phyloP scores from a whole-genome alignment of 2,888 invertebrate genomes.

The Dasysyrphus tricinctus region DNA sequence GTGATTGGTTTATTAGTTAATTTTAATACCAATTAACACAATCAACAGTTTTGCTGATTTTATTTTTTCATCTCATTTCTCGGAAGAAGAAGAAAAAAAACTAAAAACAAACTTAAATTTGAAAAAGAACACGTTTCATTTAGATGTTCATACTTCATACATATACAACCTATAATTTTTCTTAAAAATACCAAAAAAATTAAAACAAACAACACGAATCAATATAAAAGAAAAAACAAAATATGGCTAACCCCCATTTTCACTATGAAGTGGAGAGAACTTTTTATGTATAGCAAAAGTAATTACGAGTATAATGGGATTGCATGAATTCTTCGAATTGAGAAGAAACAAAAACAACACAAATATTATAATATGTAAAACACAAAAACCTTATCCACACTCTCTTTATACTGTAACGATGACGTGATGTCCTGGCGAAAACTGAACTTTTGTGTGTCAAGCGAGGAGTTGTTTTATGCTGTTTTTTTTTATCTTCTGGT shows the following conservation, averaged over 20 bases:
- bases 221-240: conserved; percentile 29
- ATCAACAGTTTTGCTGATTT: conserved; percentile 41
- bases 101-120: neutral
- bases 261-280: neutral
- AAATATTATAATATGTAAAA: neutral
- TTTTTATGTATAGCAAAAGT: neutral
- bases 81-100: neutral
- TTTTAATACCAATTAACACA: conserved; percentile 59
- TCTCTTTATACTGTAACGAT: neutral
- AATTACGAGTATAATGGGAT: conserved; percentile 31
- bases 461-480: neutral
- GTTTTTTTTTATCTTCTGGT: conserved; percentile 26
- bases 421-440: conserved; percentile 22
- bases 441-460: conserved; percentile 59
- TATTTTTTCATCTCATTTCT: conserved; percentile 1
- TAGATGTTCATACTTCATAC: neutral
- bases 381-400: conserved; percentile 17
- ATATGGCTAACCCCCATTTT: neutral
- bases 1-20: conserved; percentile 47
- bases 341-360: neutral
- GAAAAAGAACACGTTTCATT: conserved; percentile 47
- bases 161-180: conserved; percentile 6
- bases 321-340: conserved; percentile 54
- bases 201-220: conserved; percentile 38
- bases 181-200: conserved; percentile 22